phyloP scores from a whole-genome alignment of 64 coral and sea anemone species.

The Acropora tenuis region DNA sequence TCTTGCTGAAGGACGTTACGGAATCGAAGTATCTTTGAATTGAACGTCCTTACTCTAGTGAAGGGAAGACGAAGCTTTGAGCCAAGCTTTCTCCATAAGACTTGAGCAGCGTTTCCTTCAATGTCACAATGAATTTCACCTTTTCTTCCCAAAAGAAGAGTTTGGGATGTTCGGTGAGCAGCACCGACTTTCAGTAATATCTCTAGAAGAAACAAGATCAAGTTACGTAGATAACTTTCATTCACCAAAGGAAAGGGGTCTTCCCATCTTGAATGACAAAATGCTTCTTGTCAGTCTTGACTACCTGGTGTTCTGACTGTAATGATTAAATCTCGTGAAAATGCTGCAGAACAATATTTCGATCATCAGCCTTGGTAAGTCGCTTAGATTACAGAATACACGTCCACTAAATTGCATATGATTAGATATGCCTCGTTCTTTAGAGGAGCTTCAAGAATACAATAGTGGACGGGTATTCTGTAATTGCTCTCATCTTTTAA shows the following conservation, averaged over 20 bases:
- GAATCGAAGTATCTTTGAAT: conserved; percentile 60
- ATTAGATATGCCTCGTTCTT: too few species aligned
- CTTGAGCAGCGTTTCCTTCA: conserved; percentile 77
- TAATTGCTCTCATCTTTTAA: neutral
- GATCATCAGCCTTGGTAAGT: neutral
- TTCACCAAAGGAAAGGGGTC: neutral
- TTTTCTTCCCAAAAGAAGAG: conserved; percentile 55
- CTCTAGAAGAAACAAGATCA: neutral
- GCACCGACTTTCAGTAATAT: conserved; percentile 50
- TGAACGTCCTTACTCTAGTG: conserved; percentile 22
- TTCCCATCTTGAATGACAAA: neutral
- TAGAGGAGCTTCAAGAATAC: too few species aligned
- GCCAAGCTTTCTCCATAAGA: conserved; percentile 82
- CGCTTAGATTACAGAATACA: too few species aligned
- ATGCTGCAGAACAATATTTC: neutral
- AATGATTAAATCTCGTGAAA: neutral
- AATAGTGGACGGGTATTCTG: neutral
- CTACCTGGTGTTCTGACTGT: neutral
- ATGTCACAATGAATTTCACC: conserved; percentile 70
- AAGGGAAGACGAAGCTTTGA: neutral
- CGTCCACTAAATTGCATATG: too few species aligned
- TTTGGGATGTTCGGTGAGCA: conserved; percentile 39
- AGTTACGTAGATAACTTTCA: neutral
- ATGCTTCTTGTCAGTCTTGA: neutral
- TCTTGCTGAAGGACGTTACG: conserved; percentile 38